A percentile compares a stretch with the other conserved stretches of the same genome.
These are phyloP conservation scores for Lytechinus variegatus DNA, from an alignment of 35 echinoderm and acorn worm species.

Conservation along the genomic window DNA sequence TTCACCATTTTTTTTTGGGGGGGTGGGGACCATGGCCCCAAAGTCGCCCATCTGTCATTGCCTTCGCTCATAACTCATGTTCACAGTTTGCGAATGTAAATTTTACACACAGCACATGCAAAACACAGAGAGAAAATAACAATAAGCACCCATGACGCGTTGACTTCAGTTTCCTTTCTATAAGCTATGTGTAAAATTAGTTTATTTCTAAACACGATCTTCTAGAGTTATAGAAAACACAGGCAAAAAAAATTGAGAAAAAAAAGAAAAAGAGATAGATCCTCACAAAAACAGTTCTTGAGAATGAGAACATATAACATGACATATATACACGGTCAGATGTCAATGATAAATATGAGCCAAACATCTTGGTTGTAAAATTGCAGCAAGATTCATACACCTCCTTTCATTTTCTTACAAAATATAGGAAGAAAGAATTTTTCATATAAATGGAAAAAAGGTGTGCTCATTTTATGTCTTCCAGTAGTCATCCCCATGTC, in stretches of 20 bases:
- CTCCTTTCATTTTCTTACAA: constrained; percentile 13
- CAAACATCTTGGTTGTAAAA: constrained; percentile 30
- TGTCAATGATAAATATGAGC: constrained; percentile 19
- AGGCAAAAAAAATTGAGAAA: constrained; percentile 7
- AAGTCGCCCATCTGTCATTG: too few relatives aligned
- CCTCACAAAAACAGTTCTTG: not conserved
- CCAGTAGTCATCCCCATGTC: not conserved
- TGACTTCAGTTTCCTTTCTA: constrained; percentile 15
- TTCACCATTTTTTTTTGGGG: too few relatives aligned
- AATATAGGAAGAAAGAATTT: constrained; percentile 15
- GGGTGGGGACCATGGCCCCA: too few relatives aligned
- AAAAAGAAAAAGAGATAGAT: not conserved
- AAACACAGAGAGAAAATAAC: not conserved
- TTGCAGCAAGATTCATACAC: constrained; percentile 28
- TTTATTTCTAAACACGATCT: constrained; percentile 48
- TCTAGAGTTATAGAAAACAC: constrained; percentile 39
- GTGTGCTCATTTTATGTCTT: not conserved
- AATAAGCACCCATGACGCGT: not conserved
- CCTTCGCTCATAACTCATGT: too few relatives aligned
- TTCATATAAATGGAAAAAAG: not conserved
- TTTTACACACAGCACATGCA: not conserved
- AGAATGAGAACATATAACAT: constrained; percentile 8
- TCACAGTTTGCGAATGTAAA: too few relatives aligned
- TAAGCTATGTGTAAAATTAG: constrained; percentile 49
- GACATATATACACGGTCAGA: constrained; percentile 42